phyloP scores from a whole-genome alignment of 2,797 vertebrate genomes.

The Gephyroberyx darwinii region DNA sequence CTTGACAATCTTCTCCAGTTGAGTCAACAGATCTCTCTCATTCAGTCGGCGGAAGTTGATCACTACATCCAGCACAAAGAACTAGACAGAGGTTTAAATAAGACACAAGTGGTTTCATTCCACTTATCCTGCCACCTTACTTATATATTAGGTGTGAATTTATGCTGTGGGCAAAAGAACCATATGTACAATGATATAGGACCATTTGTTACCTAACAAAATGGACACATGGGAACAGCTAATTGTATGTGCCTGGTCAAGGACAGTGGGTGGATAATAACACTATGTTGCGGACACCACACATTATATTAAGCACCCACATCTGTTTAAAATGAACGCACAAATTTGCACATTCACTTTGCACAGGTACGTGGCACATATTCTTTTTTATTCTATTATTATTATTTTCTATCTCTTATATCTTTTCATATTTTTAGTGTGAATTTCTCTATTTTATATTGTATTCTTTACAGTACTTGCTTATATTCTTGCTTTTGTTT shows the following conservation, averaged over 20 bases:
- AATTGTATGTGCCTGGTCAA: background rate
- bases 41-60: slow-evolving; percentile 96
- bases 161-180: background rate
- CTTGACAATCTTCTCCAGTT: slow-evolving; percentile 91
- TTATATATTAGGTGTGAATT: background rate
- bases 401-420: too few species aligned
- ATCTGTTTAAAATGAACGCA: too few species aligned
- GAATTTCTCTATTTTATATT: too few species aligned
- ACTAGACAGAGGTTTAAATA: slow-evolving; percentile 80
- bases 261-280: too few species aligned
- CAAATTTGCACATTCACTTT: too few species aligned
- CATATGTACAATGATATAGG: background rate
- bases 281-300: too few species aligned
- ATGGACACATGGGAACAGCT: background rate
- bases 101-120: slow-evolving; percentile 17
- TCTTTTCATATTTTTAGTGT: too few species aligned
- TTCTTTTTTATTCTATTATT: too few species aligned
- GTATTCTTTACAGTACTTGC: too few species aligned
- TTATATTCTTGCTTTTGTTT: too few species aligned
- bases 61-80: slow-evolving; percentile 97
- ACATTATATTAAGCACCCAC: too few species aligned
- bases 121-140: background rate
- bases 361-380: too few species aligned
- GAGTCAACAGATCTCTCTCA: slow-evolving; percentile 94
- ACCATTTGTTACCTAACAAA: background rate